A percentile compares a stretch with the other conserved stretches of the same genome.
Conservation (phyloP, 2,113 vertebrate species). For the Pungitius pungitius region DNA sequence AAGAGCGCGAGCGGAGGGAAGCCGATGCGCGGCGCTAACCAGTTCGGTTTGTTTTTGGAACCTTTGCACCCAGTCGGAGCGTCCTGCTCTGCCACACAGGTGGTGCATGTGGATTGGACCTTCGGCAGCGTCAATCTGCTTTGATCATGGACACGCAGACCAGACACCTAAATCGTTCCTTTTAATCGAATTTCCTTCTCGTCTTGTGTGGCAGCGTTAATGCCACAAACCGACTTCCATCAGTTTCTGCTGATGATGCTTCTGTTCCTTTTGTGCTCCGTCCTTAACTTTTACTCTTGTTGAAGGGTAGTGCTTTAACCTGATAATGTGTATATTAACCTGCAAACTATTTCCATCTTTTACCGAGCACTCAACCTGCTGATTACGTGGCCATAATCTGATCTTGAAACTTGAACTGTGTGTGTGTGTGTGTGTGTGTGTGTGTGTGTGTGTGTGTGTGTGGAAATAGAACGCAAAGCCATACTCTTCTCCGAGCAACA, state of each 20-base stretch:
- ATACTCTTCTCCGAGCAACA: constrained; percentile 40
- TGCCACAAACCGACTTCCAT: constrained; percentile 24
- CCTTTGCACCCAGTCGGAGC: neutral
- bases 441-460: neutral
- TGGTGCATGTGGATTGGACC: constrained; percentile 5
- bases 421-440: neutral
- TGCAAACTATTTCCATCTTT: constrained; percentile 3
- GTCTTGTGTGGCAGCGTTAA: constrained; percentile 11
- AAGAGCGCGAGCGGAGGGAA: neutral
- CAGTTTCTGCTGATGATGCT: neutral
- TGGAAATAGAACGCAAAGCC: constrained; percentile 54
- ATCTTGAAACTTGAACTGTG: constrained; percentile 28
- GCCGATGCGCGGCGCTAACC: neutral
- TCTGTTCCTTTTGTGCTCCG: constrained; percentile 14
- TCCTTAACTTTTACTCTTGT: constrained; percentile 21
- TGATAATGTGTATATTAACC: constrained; percentile 37
- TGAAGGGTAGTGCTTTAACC: constrained; percentile 45
- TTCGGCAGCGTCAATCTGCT: constrained; percentile 21
- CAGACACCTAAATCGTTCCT: constrained; percentile 26
- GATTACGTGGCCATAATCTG: constrained; percentile 37
- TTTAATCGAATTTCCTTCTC: constrained; percentile 15
- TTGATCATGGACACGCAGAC: constrained; percentile 24
- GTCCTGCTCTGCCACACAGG: constrained; percentile 12
- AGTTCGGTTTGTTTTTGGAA: neutral
- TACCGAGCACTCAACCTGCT: constrained; percentile 12